These are phyloP conservation scores for Cataglyphis rosenhaueri DNA, from an alignment of 2,888 invertebrate genomes.

Conservation along the genomic window DNA sequence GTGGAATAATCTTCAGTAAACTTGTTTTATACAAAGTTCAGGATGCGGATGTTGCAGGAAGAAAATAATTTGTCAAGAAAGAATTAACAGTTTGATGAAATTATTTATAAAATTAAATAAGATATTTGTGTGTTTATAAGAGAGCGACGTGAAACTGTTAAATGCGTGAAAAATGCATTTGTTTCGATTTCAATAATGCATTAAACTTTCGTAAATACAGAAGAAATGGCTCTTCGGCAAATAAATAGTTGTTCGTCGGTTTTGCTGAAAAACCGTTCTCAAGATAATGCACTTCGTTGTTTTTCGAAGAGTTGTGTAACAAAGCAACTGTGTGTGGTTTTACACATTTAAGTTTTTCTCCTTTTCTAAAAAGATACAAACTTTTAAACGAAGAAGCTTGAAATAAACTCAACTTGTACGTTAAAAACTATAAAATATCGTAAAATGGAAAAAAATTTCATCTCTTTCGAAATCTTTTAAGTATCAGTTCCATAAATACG, in stretches of 20 bases:
- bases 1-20: background rate
- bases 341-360: background rate
- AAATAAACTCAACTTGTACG: background rate
- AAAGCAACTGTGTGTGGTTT: too few relatives aligned
- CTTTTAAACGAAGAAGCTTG: background rate
- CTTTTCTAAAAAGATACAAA: background rate
- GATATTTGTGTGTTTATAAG: background rate
- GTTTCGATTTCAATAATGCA: background rate
- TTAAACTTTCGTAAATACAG: background rate
- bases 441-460: background rate
- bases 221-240: background rate
- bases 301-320: background rate
- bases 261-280: constrained; percentile 4
- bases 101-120: background rate
- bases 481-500: background rate
- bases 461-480: background rate
- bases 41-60: background rate
- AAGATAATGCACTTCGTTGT: background rate
- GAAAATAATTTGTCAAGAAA: constrained; percentile 3
- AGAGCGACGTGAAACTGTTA: background rate
- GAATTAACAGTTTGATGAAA: background rate
- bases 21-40: constrained; percentile 8
- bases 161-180: background rate
- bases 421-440: background rate
- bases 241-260: constrained; percentile 23